phyloP scores from a whole-genome alignment of 2,888 invertebrate genomes.

The Rhagium mordax region DNA sequence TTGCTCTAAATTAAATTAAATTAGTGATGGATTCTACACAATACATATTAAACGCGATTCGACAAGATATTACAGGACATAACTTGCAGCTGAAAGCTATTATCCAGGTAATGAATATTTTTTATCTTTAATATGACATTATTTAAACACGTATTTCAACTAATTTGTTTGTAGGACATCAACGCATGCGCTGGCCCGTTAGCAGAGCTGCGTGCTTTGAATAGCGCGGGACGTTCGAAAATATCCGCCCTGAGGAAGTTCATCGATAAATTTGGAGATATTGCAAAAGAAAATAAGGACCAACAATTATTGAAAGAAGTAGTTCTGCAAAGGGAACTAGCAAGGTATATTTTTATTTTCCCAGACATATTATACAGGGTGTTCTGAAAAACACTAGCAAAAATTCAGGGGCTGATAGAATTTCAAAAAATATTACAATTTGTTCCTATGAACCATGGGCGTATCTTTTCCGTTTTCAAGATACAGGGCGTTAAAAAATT shows the following conservation, averaged over 20 bases:
- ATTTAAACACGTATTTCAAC: conserved; percentile 9
- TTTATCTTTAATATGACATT: conserved; percentile 27
- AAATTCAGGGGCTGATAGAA: too few relatives aligned
- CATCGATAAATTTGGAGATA: conserved; percentile 79
- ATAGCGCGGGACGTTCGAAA: conserved; percentile 82
- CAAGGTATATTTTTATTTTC: conserved; percentile 70
- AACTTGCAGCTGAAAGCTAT: conserved; percentile 88
- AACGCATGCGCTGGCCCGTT: conserved; percentile 82
- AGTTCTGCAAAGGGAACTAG: conserved; percentile 80
- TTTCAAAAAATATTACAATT: too few relatives aligned
- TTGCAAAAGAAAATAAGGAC: conserved; percentile 79
- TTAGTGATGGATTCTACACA: conserved; percentile 63
- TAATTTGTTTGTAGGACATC: conserved; percentile 77
- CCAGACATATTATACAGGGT: too few relatives aligned
- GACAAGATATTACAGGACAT: conserved; percentile 84
- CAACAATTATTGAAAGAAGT: conserved; percentile 77
- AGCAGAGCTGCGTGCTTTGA: conserved; percentile 80
- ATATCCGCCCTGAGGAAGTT: conserved; percentile 79
- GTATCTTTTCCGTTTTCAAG: too few relatives aligned
- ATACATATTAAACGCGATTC: conserved; percentile 66
- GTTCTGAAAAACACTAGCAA: too few relatives aligned
- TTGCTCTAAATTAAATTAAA: conserved; percentile 1
- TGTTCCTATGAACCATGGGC: too few relatives aligned
- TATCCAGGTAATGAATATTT: conserved; percentile 77
- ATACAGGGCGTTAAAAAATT: too few relatives aligned